phyloP scores from a whole-genome alignment of 1,140 invertebrate genomes.

The Conus betulinus region DNA sequence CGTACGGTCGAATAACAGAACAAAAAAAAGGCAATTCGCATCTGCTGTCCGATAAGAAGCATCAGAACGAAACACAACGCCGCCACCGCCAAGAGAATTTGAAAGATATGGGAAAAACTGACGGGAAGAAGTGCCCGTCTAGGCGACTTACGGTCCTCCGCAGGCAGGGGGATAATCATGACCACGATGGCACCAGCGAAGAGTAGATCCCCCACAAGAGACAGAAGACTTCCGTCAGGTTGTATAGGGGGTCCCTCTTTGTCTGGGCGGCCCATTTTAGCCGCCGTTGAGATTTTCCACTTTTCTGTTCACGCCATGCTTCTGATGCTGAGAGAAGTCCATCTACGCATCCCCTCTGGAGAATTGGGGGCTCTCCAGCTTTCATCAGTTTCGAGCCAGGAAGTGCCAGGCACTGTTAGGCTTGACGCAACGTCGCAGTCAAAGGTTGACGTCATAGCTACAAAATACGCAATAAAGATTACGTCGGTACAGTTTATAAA shows the following conservation, averaged over 20 bases:
- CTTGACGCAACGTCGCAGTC: background rate
- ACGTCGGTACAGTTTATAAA: too few relatives aligned
- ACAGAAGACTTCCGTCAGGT: background rate
- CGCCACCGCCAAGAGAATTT: background rate
- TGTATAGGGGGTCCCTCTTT: background rate
- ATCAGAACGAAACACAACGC: background rate
- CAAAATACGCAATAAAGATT: too few relatives aligned
- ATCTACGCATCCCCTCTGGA: background rate
- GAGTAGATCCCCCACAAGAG: background rate
- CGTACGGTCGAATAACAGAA: background rate
- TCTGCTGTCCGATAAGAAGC: slow-evolving; percentile 7
- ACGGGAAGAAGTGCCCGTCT: background rate
- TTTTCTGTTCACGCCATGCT: background rate
- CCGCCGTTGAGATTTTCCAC: background rate
- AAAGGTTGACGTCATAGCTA: too few relatives aligned
- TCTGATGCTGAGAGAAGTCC: background rate
- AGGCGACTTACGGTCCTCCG: background rate
- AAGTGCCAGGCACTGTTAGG: background rate
- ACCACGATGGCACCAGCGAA: background rate
- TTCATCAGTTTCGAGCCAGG: background rate
- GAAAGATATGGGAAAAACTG: background rate
- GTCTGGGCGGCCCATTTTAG: slow-evolving; percentile 7
- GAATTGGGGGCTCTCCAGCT: background rate
- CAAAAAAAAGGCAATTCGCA: slow-evolving; percentile 7
- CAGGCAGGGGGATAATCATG: background rate